Evolutionary conservation across 1,140 invertebrate species (phyloP).

Genomic region (Leptopilina boulardi): DNA sequence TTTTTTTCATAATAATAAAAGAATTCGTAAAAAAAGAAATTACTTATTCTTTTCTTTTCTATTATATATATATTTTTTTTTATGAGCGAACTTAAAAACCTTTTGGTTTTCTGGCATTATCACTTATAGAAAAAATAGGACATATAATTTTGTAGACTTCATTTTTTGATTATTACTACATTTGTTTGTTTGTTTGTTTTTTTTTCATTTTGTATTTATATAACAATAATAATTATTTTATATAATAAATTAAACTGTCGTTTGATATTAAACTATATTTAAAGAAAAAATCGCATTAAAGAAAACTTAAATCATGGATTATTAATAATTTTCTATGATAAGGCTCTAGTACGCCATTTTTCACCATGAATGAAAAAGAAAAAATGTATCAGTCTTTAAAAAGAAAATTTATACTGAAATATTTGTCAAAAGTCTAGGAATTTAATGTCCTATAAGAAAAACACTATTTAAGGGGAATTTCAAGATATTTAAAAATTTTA

Average conservation of each 20-base stretch:
- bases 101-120: constrained; percentile 16
- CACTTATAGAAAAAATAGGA: constrained; percentile 25
- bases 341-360: constrained; percentile 11
- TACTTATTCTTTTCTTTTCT: neutral
- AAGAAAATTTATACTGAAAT: too few relatives aligned
- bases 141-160: constrained; percentile 21
- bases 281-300: constrained; percentile 6
- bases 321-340: constrained; percentile 25
- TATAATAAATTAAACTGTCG: neutral
- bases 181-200: too few relatives aligned
- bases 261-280: neutral
- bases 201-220: neutral
- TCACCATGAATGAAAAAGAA: constrained; percentile 13
- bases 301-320: neutral
- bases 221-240: neutral
- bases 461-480: neutral
- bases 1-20: neutral
- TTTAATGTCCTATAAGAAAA: neutral
- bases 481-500: neutral
- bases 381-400: too few relatives aligned
- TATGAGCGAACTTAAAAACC: constrained; percentile 23
- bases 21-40: constrained; percentile 1
- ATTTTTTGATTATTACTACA: constrained; percentile 3
- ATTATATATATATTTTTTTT: neutral
- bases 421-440: neutral